Percentiles rank a stretch among this genome's conserved stretches.
Evolutionary conservation across 2,797 vertebrate species (phyloP).

Genomic region (Cyprinodon diabolis): DNA sequence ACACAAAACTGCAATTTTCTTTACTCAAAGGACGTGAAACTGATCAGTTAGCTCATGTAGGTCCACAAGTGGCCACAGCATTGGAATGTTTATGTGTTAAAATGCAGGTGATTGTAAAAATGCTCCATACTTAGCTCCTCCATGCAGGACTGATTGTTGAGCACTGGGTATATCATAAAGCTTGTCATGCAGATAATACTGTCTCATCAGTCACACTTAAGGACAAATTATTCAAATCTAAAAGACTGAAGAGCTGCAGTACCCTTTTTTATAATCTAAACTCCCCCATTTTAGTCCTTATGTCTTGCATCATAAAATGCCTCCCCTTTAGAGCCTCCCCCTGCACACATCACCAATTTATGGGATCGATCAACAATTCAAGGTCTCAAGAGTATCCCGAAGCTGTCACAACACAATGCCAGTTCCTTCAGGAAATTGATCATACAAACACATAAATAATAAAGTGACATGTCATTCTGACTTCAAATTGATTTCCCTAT

Average conservation of each 20-base stretch:
- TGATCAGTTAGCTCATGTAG: constrained; percentile 18
- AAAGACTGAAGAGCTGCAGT: background rate
- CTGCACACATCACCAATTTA: constrained; percentile 33
- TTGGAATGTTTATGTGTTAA: background rate
- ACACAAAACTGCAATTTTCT: constrained; percentile 37
- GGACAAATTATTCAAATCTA: constrained; percentile 8
- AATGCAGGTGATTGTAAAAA: constrained; percentile 10
- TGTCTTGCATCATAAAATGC: constrained; percentile 11
- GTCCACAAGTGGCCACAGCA: background rate
- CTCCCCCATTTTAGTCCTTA: background rate
- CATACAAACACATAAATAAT: constrained; percentile 80
- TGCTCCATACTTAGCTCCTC: constrained; percentile 20
- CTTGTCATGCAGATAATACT: constrained; percentile 16
- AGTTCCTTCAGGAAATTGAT: constrained; percentile 64
- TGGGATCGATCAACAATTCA: constrained; percentile 37
- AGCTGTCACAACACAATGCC: constrained; percentile 24
- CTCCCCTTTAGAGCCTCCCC: constrained; percentile 8
- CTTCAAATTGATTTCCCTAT: constrained; percentile 77
- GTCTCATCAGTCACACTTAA: constrained; percentile 35
- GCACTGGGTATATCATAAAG: constrained; percentile 6
- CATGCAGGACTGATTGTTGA: constrained; percentile 25
- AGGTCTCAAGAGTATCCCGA: constrained; percentile 17
- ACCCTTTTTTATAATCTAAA: constrained; percentile 14
- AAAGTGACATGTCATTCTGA: constrained; percentile 72
- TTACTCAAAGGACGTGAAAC: constrained; percentile 32